phyloP scores from a whole-genome alignment of 2,797 vertebrate genomes.

The Pygocentrus nattereri region DNA sequence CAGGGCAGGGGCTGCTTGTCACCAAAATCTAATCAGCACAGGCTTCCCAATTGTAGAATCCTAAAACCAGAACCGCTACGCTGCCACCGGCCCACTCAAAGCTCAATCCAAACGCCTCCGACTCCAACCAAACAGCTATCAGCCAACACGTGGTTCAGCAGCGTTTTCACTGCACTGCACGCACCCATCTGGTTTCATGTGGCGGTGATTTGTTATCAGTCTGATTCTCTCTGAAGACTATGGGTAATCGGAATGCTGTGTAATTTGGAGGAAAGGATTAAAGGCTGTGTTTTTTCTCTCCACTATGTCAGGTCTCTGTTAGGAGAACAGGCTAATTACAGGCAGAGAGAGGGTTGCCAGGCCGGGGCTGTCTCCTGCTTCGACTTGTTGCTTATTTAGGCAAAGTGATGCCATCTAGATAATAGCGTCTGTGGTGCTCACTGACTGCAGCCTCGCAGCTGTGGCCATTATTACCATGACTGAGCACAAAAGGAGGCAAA shows the following conservation, averaged over 20 bases:
- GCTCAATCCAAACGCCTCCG: conserved; percentile 6
- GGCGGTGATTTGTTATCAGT: conserved; percentile 20
- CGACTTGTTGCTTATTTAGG: conserved; percentile 61
- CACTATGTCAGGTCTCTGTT: conserved; percentile 44
- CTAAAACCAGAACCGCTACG: neutral
- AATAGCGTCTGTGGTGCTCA: conserved; percentile 33
- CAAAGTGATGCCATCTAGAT: conserved; percentile 49
- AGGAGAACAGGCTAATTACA: conserved; percentile 56
- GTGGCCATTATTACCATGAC: conserved; percentile 34
- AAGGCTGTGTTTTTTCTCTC: conserved; percentile 40
- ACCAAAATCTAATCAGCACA: neutral
- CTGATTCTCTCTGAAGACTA: conserved; percentile 35
- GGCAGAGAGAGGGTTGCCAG: conserved; percentile 49
- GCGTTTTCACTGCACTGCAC: neutral
- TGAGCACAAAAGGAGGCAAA: conserved; percentile 20
- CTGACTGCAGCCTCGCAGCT: conserved; percentile 40
- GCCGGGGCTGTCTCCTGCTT: conserved; percentile 43
- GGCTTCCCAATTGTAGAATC: neutral
- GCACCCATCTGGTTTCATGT: conserved; percentile 34
- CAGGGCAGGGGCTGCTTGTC: conserved; percentile 8
- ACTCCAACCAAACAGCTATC: neutral
- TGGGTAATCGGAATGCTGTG: conserved; percentile 50
- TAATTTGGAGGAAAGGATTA: conserved; percentile 55
- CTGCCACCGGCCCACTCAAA: neutral
- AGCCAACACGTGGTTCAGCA: neutral